Percentiles rank a stretch among this genome's conserved stretches.
phyloP scores from a whole-genome alignment of 2,888 invertebrate genomes.

The Troglohyphantes excavatus region DNA sequence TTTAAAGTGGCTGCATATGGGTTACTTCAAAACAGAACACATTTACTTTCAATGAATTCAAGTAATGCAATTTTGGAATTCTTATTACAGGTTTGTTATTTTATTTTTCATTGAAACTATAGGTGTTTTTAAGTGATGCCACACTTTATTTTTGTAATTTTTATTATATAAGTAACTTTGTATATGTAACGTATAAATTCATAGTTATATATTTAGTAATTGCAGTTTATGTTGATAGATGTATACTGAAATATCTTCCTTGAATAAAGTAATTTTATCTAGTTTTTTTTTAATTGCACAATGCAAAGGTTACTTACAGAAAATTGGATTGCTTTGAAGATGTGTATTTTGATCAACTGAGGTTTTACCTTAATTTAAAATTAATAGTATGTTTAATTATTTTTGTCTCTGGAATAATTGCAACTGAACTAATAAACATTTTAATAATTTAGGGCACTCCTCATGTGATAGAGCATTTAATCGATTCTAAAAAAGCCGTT shows the following conservation, averaged over 20 bases:
- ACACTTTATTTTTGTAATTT: neutral
- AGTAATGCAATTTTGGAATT: slow-evolving; percentile 97
- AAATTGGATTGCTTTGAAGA: no score
- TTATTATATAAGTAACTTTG: no score
- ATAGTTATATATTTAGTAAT: neutral
- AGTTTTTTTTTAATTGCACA: slow-evolving; percentile 43
- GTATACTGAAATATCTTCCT: neutral
- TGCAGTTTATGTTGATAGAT: neutral
- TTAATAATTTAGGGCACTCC: slow-evolving; percentile 91
- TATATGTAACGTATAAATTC: no score
- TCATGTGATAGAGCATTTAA: slow-evolving; percentile 93
- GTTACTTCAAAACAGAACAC: slow-evolving; percentile 87
- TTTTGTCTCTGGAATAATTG: no score
- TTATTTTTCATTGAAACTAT: neutral
- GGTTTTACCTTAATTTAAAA: no score
- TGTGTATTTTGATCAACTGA: no score
- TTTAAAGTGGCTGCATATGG: slow-evolving; percentile 84
- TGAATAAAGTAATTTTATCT: neutral
- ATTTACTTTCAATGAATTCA: slow-evolving; percentile 92
- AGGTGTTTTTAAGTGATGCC: neutral
- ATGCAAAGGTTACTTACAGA: neutral
- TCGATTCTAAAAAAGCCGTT: slow-evolving; percentile 98
- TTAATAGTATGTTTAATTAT: no score
- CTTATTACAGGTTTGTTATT: slow-evolving; percentile 83
- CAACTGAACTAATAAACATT: no score